Evolutionary conservation across 2,113 vertebrate genomes (phyloP).

Genomic region (Smithornis capensis): DNA sequence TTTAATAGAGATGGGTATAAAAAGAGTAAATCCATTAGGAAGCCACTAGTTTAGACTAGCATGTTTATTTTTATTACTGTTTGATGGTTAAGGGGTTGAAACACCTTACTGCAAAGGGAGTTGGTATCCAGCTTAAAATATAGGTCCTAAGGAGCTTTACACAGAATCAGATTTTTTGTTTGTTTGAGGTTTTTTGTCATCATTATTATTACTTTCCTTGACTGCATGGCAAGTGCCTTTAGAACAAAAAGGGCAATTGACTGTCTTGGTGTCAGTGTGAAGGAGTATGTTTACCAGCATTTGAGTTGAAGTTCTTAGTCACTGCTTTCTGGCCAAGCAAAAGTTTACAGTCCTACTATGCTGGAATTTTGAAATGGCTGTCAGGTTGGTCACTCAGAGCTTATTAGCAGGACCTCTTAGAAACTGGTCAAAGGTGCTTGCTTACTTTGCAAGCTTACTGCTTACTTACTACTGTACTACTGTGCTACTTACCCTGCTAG

Average conservation of each 20-base stretch:
- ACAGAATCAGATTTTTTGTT: neutral
- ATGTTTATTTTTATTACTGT: neutral
- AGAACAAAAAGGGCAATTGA: neutral
- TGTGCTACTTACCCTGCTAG: too few relatives aligned
- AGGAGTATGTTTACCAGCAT: neutral
- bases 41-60: neutral
- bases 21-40: neutral
- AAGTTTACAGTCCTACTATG: neutral
- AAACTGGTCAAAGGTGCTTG: neutral
- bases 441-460: too few relatives aligned
- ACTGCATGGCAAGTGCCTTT: neutral
- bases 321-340: neutral
- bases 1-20: neutral
- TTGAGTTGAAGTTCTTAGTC: neutral
- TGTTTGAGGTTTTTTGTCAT: neutral
- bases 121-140: neutral
- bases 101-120: neutral
- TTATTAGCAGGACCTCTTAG: neutral
- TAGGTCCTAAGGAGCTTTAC: accelerated
- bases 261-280: neutral
- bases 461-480: too few relatives aligned
- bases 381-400: neutral
- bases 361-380: neutral
- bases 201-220: neutral
- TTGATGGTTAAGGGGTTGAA: neutral